Conservation (phyloP, 2,888 invertebrate genomes). For the Mesodorylaimus sp. region DNA sequence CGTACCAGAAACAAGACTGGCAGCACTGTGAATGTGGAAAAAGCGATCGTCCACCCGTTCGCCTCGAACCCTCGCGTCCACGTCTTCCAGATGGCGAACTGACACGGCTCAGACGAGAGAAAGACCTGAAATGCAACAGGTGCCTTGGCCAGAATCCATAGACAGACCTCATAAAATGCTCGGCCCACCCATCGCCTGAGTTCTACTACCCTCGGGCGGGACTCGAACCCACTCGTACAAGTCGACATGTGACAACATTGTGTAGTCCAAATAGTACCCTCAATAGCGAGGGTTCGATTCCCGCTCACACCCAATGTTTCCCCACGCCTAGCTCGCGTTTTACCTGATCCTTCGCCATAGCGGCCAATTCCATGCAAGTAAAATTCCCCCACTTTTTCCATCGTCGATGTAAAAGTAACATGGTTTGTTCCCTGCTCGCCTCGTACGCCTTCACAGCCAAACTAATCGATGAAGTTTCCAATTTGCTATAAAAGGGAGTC, state of each 20-base stretch:
- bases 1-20: slow-evolving; percentile 1
- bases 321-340: no score
- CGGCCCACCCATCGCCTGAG: slow-evolving; percentile 5
- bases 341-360: slow-evolving; percentile 7
- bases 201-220: no score
- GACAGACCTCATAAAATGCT: slow-evolving; percentile 7
- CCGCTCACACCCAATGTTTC: no score
- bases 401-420: background rate
- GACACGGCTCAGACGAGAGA: slow-evolving; percentile 28
- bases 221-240: no score
- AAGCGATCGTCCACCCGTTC: background rate
- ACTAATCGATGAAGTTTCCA: background rate
- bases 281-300: no score
- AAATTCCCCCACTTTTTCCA: slow-evolving; percentile 1
- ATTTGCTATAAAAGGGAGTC: background rate
- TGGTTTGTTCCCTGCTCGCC: background rate
- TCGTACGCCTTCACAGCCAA: background rate
- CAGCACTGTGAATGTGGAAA: slow-evolving; percentile 4
- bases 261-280: no score
- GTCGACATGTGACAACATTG: no score
- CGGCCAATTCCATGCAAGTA: slow-evolving; percentile 8
- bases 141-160: no score
- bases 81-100: slow-evolving; percentile 12
- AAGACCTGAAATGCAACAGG: slow-evolving; percentile 25
- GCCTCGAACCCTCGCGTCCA: slow-evolving; percentile 8